Conservation (phyloP, 1,140 invertebrate species). For the Bombus confusus region DNA sequence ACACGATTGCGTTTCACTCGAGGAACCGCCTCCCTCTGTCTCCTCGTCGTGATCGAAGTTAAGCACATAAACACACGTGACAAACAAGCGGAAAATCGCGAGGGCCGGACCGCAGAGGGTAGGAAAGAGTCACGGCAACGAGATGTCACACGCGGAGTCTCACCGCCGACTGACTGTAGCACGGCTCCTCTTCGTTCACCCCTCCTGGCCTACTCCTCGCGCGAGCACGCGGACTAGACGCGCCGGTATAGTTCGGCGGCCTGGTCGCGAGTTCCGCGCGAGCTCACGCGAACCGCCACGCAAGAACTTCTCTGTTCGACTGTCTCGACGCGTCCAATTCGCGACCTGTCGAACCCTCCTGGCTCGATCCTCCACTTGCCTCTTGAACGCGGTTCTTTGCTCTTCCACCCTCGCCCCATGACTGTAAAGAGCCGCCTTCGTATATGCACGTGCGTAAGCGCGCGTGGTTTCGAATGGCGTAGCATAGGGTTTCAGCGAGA, state of each 20-base stretch:
- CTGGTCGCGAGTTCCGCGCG: constrained; percentile 21
- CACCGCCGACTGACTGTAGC: constrained; percentile 66
- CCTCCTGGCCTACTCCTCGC: constrained; percentile 16
- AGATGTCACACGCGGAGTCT: constrained; percentile 68
- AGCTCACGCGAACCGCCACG: neutral
- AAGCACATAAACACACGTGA: neutral
- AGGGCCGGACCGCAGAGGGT: no score
- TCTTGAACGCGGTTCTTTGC: neutral
- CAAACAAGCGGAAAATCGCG: constrained; percentile 32
- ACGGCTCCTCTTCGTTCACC: constrained; percentile 30
- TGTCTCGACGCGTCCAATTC: neutral
- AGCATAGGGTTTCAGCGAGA: neutral
- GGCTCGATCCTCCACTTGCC: neutral
- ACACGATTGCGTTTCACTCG: neutral
- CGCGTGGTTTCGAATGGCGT: neutral
- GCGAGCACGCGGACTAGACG: constrained; percentile 29
- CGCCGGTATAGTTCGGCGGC: neutral
- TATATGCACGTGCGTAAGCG: neutral
- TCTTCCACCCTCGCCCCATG: no score
- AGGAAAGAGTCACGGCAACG: constrained; percentile 6
- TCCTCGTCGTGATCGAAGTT: neutral
- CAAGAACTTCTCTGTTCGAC: neutral
- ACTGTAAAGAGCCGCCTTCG: neutral
- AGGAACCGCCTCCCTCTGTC: neutral
- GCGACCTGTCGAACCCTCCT: neutral